Conservation (phyloP, 2,888 invertebrate species). For the Camptogramma bilineatum region DNA sequence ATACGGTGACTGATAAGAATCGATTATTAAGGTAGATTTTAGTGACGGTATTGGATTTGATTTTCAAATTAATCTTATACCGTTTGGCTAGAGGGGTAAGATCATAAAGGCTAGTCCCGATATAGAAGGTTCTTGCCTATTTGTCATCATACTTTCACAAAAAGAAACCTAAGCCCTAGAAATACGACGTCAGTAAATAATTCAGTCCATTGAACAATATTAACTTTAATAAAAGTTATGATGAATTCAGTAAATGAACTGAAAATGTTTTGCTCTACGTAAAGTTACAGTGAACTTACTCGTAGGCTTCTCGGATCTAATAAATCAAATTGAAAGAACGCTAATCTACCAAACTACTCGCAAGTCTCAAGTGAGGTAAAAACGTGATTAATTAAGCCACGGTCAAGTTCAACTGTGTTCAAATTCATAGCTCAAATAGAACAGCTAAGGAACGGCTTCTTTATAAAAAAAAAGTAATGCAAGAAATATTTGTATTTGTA, state of each 20-base stretch:
- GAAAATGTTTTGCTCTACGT: background rate
- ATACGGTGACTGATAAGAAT: too few species aligned
- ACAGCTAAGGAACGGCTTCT: background rate
- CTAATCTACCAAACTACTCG: conserved; percentile 33
- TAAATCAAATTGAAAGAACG: conserved; percentile 40
- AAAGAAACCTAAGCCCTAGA: background rate
- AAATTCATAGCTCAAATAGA: conserved; percentile 1
- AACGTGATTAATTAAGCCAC: conserved; percentile 44
- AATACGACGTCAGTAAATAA: conserved; percentile 9
- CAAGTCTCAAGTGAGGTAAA: conserved; percentile 38
- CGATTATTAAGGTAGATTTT: too few species aligned
- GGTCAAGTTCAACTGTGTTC: conserved; percentile 37
- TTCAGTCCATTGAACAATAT: conserved; percentile 2
- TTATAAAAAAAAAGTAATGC: too few species aligned
- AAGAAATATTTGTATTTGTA: too few species aligned
- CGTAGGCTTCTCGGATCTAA: conserved; percentile 15
- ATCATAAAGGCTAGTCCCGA: too few species aligned
- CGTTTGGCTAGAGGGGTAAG: too few species aligned
- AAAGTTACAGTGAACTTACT: conserved; percentile 10
- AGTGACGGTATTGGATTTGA: too few species aligned
- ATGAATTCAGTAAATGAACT: background rate
- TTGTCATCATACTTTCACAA: background rate
- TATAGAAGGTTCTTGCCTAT: background rate
- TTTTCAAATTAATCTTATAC: too few species aligned
- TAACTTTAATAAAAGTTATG: conserved; percentile 3